Percentiles rank a stretch among this genome's conserved stretches.
These are phyloP conservation scores for Alfaro cultratus DNA, from an alignment of 2,797 vertebrate species.

Conservation along the genomic window DNA sequence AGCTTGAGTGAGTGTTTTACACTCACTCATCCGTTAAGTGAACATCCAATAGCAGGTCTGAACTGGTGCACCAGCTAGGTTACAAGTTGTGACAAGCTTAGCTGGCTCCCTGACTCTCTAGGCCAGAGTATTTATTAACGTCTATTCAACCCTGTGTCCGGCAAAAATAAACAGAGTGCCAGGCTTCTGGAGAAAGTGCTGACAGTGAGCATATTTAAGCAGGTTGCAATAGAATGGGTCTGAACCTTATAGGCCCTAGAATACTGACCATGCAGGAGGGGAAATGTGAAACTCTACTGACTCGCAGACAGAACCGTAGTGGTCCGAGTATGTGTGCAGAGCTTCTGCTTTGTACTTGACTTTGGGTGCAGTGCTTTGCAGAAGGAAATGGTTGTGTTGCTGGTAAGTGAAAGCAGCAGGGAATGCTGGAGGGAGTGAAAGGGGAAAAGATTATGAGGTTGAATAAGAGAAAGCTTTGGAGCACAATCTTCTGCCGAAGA, in stretches of 20 bases:
- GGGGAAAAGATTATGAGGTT: conserved; percentile 39
- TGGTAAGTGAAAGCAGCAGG: conserved; percentile 24
- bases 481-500: conserved; percentile 53
- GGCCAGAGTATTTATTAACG: conserved; percentile 80
- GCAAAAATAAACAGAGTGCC: conserved; percentile 84
- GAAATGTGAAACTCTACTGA: conserved; percentile 30
- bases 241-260: conserved; percentile 61
- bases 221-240: conserved; percentile 74
- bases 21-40: conserved; percentile 67
- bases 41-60: conserved; percentile 63
- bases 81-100: conserved; percentile 85
- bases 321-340: conserved; percentile 37
- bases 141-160: conserved; percentile 82
- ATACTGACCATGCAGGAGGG: conserved; percentile 49
- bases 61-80: conserved; percentile 74
- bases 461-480: conserved; percentile 38
- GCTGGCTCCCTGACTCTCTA: conserved; percentile 78
- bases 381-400: conserved; percentile 61
- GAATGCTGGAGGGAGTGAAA: conserved; percentile 9
- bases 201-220: conserved; percentile 79
- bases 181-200: conserved; percentile 80
- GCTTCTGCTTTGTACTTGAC: conserved; percentile 72
- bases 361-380: conserved; percentile 78
- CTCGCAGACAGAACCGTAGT: conserved; percentile 41
- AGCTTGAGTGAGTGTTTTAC: conserved; percentile 46